Percentiles rank a stretch among this genome's conserved stretches.
phyloP scores from a whole-genome alignment of 2,797 vertebrate species.

The Urophycis tenuis region DNA sequence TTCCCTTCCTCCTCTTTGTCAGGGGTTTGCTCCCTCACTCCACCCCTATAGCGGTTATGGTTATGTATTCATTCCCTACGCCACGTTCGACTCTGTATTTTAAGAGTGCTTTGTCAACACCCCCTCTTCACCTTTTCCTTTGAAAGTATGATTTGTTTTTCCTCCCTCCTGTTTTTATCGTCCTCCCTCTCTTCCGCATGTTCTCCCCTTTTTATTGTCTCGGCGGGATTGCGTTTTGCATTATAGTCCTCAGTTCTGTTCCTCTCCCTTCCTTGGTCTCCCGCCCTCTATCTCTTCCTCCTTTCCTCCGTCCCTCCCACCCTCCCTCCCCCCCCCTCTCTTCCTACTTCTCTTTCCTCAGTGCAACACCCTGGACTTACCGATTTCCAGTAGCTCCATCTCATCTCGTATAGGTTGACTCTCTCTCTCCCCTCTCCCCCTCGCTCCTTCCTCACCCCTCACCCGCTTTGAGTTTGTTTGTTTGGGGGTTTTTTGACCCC shows the following conservation, averaged over 20 bases:
- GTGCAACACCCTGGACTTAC: conserved; percentile 93
- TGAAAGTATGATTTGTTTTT: conserved; percentile 16
- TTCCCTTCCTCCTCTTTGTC: conserved; percentile 9
- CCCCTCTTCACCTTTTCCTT: conserved; percentile 20
- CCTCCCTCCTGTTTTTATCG: conserved; percentile 25
- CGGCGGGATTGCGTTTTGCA: conserved; percentile 72
- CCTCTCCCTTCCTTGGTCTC: conserved; percentile 41
- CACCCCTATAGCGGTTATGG: neutral
- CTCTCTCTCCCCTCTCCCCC: conserved; percentile 57
- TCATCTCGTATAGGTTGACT: conserved; percentile 92
- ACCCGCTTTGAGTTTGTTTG: conserved; percentile 8
- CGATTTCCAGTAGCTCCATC: conserved; percentile 91
- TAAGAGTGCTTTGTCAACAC: neutral
- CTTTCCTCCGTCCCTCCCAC: conserved; percentile 48
- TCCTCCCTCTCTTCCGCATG: conserved; percentile 25
- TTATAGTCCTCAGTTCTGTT: conserved; percentile 71
- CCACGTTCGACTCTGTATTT: neutral
- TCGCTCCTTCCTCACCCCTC: conserved; percentile 22
- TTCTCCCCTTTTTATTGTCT: conserved; percentile 6
- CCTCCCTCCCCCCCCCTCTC: conserved; percentile 47
- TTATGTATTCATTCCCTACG: neutral
- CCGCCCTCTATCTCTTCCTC: conserved; percentile 5
- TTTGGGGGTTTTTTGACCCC: neutral
- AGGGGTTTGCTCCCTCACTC: neutral
- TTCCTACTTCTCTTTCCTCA: conserved; percentile 73